A percentile compares a stretch with the other conserved stretches of the same genome.
These are phyloP conservation scores for Todus mexicanus DNA, from an alignment of 2,797 vertebrate genomes.

Conservation along the genomic window DNA sequence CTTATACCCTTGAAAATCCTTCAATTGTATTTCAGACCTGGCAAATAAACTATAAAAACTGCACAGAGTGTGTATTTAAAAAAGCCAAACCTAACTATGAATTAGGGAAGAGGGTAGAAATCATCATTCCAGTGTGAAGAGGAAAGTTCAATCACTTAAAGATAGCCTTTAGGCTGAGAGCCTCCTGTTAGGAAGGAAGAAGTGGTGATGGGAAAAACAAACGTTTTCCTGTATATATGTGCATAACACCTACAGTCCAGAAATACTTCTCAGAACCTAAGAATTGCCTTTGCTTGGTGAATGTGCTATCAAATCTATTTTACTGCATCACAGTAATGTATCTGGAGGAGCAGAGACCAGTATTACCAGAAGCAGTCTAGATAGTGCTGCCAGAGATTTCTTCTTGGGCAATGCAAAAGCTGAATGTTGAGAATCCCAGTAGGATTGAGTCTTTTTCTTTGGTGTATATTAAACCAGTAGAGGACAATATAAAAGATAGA, in stretches of 20 bases:
- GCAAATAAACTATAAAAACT: neutral
- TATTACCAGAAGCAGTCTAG: neutral
- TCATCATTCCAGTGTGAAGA: neutral
- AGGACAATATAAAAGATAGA: neutral
- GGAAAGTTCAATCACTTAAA: neutral
- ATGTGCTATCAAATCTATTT: neutral
- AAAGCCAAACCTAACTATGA: neutral
- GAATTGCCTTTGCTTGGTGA: neutral
- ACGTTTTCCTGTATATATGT: neutral
- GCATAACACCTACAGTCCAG: neutral
- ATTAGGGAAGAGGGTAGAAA: neutral
- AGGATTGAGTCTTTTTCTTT: neutral
- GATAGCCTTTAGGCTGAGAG: neutral
- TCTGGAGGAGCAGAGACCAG: neutral
- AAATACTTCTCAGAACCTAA: neutral
- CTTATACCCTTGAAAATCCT: neutral
- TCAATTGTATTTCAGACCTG: neutral
- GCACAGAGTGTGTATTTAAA: neutral
- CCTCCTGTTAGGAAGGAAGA: neutral
- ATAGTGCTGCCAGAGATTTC: neutral
- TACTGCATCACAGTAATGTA: neutral
- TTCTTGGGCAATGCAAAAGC: neutral
- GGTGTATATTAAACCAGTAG: neutral
- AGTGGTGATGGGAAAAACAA: neutral
- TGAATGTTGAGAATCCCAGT: neutral